Conservation (phyloP, 2,113 vertebrate species). For the Ciconia stormi region DNA sequence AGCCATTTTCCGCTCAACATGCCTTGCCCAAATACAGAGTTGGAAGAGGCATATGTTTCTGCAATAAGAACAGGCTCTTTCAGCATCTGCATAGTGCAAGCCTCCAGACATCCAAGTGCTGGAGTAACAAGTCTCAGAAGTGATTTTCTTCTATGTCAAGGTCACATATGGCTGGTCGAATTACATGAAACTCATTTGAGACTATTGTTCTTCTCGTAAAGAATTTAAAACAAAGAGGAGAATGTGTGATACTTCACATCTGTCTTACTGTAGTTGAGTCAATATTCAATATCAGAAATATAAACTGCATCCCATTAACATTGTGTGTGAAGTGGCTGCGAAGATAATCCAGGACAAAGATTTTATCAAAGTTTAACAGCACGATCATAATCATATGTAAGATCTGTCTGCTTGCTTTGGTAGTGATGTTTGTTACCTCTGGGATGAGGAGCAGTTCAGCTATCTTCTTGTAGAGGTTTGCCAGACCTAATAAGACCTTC, state of each 20-base stretch:
- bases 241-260: neutral
- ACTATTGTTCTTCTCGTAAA: neutral
- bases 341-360: neutral
- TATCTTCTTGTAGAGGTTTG: neutral
- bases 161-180: neutral
- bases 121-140: neutral
- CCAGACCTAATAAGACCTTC: neutral
- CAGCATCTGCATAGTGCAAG: neutral
- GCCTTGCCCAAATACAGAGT: neutral
- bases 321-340: neutral
- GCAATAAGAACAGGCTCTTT: neutral
- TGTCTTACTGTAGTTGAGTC: neutral
- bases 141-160: neutral
- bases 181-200: neutral
- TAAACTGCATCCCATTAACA: neutral
- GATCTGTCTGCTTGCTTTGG: neutral
- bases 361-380: neutral
- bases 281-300: neutral
- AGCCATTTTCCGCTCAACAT: neutral
- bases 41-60: neutral
- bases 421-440: neutral
- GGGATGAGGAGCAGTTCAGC: neutral
- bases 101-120: neutral
- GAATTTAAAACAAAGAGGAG: neutral
- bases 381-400: neutral